Evolutionary conservation across 2,888 invertebrate species (phyloP).

Genomic region (Halictus quadricinctus): DNA sequence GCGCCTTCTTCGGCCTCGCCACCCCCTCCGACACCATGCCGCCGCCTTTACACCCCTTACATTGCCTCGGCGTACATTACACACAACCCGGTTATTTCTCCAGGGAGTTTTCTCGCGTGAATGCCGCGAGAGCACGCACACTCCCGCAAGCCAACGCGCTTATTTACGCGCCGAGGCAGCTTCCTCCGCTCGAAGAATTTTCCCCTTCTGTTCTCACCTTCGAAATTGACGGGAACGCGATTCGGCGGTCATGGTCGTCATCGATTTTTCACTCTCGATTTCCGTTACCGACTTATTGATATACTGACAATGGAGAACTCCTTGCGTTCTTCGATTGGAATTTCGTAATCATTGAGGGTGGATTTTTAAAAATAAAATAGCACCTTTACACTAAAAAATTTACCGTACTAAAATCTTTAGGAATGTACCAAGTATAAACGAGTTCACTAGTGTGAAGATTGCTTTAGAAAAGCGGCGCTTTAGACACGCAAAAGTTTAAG

Average conservation of each 20-base stretch:
- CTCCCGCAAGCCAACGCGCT: conserved; percentile 51
- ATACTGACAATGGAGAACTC: background rate
- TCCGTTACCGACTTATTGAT: background rate
- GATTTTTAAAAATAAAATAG: too few species aligned
- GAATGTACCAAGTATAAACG: too few species aligned
- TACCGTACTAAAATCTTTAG: too few species aligned
- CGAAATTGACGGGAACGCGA: background rate
- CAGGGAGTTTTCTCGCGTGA: conserved; percentile 79
- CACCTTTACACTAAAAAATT: too few species aligned
- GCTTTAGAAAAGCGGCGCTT: too few species aligned
- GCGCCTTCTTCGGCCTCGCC: conserved; percentile 24
- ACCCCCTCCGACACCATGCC: conserved; percentile 31
- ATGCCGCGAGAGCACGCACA: conserved; percentile 69
- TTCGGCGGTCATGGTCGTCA: background rate
- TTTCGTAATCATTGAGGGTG: too few species aligned
- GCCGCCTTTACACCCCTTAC: conserved; percentile 73
- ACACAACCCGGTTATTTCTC: conserved; percentile 80
- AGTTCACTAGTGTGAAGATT: too few species aligned
- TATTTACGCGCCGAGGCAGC: conserved; percentile 44
- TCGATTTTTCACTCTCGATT: background rate
- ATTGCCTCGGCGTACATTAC: conserved; percentile 80
- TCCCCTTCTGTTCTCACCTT: conserved; percentile 4
- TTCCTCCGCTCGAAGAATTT: background rate
- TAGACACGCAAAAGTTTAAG: too few species aligned
- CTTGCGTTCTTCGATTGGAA: background rate